Evolutionary conservation across 2,888 invertebrate species (phyloP), one percentile per base, ranked within the genome.

Genomic region (Sussaba pulchella): DNA sequence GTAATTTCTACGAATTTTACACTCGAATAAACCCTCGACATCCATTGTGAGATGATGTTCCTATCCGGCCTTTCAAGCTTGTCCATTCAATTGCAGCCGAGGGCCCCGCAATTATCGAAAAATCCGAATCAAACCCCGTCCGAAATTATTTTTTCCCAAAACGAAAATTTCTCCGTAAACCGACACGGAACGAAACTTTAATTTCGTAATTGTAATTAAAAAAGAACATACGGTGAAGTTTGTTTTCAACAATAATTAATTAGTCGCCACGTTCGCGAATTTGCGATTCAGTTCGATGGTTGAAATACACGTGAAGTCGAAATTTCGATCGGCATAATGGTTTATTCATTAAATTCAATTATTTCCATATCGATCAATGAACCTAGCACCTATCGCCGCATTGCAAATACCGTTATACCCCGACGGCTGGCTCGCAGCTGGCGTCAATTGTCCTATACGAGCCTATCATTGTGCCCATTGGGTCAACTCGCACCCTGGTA

Each of bases 281-380:
- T 67, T 19, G 45, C 14, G 52, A 66, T n/a, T 57, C 14, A 10
- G 17, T 36, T 17, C 45, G 36, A 14, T 12, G 36, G 39, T 54
- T 63, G 36, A 76, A 76, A 70, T 5, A 31, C 54, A 45, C 31
- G 41, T 24, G 24, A n/a, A 64, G 17, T 31, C 10, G 8, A 24
- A 8, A 24, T 24, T 47, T 64, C 64, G 21, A 47, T 50, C n/a
- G 50, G 64, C 47, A 66, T 66, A 77, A 66, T 71, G 57, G 66
- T 21, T 57, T 41, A 77, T 77, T 59, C 50, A 59, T 77, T 71
- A 47, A 66, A 77, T 77, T 77, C 57, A 77, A 77, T 77, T 71
- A 71, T 71, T 77, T 71, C 19, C 57, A 17, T 71, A 59, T 71
- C 77, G 71, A 71, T 77, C 77, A 59, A 39, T 47, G 26, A 71